Percentiles rank a stretch among this genome's conserved stretches.
Evolutionary conservation across 2,888 invertebrate genomes (phyloP).

Genomic region (Therioaphis trifolii): DNA sequence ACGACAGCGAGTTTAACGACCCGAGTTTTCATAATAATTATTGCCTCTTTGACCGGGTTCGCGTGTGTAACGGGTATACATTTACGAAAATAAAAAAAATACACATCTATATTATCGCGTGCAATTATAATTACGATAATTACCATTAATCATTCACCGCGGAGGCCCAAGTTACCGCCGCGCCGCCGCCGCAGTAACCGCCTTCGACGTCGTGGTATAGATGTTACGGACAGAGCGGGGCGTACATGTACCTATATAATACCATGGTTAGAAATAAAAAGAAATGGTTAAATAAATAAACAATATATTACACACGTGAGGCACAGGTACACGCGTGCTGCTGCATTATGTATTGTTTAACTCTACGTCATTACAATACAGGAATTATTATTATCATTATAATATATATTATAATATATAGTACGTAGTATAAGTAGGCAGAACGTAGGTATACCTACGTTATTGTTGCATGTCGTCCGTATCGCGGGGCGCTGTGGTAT

Average conservation of each 20-base stretch:
- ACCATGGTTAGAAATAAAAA: too few relatives aligned
- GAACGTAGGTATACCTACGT: too few relatives aligned
- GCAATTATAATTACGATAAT: conserved; percentile 32
- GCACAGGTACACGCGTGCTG: not conserved
- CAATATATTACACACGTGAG: not conserved
- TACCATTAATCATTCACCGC: conserved; percentile 53
- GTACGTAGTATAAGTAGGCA: too few relatives aligned
- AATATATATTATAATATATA: too few relatives aligned
- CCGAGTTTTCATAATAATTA: conserved; percentile 10
- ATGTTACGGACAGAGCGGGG: too few relatives aligned
- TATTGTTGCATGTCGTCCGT: too few relatives aligned
- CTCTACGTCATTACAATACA: not conserved
- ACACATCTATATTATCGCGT: not conserved
- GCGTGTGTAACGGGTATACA: conserved; percentile 32
- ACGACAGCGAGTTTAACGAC: conserved; percentile 30
- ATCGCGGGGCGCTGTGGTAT: not conserved
- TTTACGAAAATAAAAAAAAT: not conserved
- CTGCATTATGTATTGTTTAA: not conserved
- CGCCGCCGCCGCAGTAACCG: not conserved
- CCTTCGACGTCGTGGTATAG: not conserved
- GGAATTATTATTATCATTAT: not conserved
- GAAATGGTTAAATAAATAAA: conserved; percentile 7
- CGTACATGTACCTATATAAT: too few relatives aligned
- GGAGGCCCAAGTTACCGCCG: not conserved
- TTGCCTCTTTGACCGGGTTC: conserved; percentile 11